phyloP scores from a whole-genome alignment of 2,113 vertebrate genomes.

The Stomatorhinus ivindoensis region DNA sequence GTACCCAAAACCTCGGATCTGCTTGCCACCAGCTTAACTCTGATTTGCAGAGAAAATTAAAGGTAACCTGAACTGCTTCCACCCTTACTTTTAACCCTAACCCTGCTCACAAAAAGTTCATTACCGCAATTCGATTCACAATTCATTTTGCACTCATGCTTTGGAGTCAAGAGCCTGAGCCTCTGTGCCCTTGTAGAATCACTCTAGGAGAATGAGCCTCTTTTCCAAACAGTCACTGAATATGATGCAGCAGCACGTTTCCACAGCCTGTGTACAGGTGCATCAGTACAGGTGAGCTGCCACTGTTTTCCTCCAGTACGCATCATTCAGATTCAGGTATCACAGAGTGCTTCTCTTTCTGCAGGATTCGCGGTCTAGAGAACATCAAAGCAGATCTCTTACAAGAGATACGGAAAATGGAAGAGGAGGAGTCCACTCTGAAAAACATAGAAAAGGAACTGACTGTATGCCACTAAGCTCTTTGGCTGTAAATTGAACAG shows the following conservation, averaged over 20 bases:
- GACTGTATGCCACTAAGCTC: conserved; percentile 53
- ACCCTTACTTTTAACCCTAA: background rate
- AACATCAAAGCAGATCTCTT: conserved; percentile 61
- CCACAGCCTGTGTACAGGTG: conserved; percentile 59
- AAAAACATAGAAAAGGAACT: conserved; percentile 80
- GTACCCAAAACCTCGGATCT: conserved; percentile 36
- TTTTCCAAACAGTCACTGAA: conserved; percentile 72
- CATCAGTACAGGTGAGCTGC: conserved; percentile 69
- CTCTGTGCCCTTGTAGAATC: conserved; percentile 39
- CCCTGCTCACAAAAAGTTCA: background rate
- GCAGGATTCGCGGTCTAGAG: conserved; percentile 68
- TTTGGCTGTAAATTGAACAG: background rate
- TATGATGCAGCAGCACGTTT: conserved; percentile 65
- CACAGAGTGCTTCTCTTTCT: conserved; percentile 28
- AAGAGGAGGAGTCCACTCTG: conserved; percentile 68
- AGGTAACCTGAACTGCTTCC: conserved; percentile 47
- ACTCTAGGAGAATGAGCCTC: conserved; percentile 61
- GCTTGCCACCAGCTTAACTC: conserved; percentile 67
- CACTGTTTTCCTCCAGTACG: background rate
- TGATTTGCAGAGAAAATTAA: conserved; percentile 68
- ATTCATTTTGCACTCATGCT: background rate
- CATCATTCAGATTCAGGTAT: background rate
- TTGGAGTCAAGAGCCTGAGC: background rate
- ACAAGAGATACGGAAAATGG: conserved; percentile 72
- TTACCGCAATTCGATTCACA: background rate